Base-by-base conservation (phyloP, 1,140 invertebrate genomes). In the Brachionus rubens region DNA sequence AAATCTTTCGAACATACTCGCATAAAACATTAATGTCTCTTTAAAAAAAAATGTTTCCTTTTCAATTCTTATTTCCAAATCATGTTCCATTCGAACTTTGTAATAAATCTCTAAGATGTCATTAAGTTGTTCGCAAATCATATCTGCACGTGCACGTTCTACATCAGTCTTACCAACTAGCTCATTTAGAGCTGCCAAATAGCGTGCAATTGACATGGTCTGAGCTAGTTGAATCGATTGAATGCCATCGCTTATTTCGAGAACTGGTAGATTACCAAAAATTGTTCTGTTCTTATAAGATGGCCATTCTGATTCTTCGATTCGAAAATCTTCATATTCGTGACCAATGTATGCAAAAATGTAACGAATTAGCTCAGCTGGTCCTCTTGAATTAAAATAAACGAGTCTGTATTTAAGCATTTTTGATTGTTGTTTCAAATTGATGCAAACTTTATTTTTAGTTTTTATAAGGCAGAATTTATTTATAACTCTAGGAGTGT, bases 251-350 rank as follows among this genome's bases (percentile, higher is more conserved):
- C 24, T 33, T 43, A 65, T 40, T 76, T 65, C 41, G 33, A 76
- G 47, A 1, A 65, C 41, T 21, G 40, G 56, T 10, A 76, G 21
- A 7, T 62, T 33, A n/a, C 75, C 75, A 16, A 65, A 36, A 40
- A 36, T 12, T n/a, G 56, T 76, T 19, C 70, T 75, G 12, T 52
- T 2, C 24, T 75, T 75, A 50, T 40, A 41, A 10, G 75, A 30
- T 9, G 76, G 78, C 80, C 80, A 81, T 46, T 78, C 46, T 2
- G 52, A 33, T 16, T 40, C 43, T 12, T 52, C 47, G 12, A 79
- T 36, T n/a, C 78, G 50, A 33, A 75, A 48, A 75, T 79, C 79
- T 79, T 79, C 79, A 40, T 56, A 79, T 52, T 79, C 47, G 21
- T 72, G 46, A n/a, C 59, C 75, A 46, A 62, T 76, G 43, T 70